Percentiles rank a stretch among this genome's conserved stretches.
phyloP scores from a whole-genome alignment of 1,140 invertebrate genomes.

The Dolichoris vasculosae region DNA sequence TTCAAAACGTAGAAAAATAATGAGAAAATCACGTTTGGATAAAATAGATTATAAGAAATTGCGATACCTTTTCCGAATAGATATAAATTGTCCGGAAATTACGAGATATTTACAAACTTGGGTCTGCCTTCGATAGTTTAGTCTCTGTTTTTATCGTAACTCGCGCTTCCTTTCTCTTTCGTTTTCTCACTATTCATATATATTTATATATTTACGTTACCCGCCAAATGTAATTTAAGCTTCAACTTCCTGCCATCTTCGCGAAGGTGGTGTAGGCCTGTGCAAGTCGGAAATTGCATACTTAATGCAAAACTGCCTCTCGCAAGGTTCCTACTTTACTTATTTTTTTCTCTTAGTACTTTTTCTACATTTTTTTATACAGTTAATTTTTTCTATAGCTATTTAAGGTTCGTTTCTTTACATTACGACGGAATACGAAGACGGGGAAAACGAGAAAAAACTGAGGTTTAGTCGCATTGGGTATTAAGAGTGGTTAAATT shows the following conservation, averaged over 20 bases:
- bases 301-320: constrained; percentile 47
- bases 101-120: constrained; percentile 1
- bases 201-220: constrained; percentile 20
- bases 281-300: constrained; percentile 48
- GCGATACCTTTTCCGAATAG: constrained; percentile 17
- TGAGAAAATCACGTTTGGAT: not conserved
- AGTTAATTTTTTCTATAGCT: constrained; percentile 2
- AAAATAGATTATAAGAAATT: not conserved
- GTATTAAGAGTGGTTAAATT: not conserved
- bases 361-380: not conserved
- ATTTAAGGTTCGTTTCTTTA: constrained; percentile 20
- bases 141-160: not conserved
- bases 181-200: not conserved
- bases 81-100: constrained; percentile 53
- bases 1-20: not conserved
- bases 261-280: constrained; percentile 26
- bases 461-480: not conserved
- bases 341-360: not conserved
- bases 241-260: constrained; percentile 45
- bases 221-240: constrained; percentile 48
- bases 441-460: not conserved
- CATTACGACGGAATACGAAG: not conserved
- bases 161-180: not conserved
- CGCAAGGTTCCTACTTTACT: constrained; percentile 15
- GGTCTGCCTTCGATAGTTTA: not conserved